Base-by-base conservation (phyloP, 2,888 invertebrate species). In the Acanthococcus lagerstroemiae region DNA sequence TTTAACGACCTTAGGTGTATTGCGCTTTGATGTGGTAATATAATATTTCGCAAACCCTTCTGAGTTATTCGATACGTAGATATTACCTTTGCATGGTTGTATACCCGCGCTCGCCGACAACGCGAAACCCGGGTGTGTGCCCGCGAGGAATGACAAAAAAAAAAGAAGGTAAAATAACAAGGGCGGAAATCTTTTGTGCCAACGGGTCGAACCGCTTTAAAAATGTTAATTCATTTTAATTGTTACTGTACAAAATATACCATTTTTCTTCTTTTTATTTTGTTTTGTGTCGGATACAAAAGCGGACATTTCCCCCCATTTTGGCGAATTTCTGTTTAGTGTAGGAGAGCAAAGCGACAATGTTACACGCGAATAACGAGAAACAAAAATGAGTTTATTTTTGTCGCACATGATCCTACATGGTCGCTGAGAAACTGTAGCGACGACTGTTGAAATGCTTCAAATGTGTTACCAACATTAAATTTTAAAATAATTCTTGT, bases 21-120 rank as follows among this genome's bases (percentile, higher is more conserved):
- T 56, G 56, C 56, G 56, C 56, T 56, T 56, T 56, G 56, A 56
- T 56, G 56, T 56, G 56, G 56, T 56, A 56, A 56, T 56, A 56
- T 30, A 56, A 56, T 56, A 56, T 56, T 56, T 56, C 56, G 56
- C 37, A 44, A 56, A 56, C 56, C 56, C 56, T 56, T 19, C 22
- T 15, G 46, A 45, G 46, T 45, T 45, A 45, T 45, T 45, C 46
- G 46, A 45, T 45, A 45, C 46, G 46, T 45, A 45, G 15, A 45
- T 19, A 45, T 45, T 45, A 45, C 46, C 46, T 45, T 45, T 45
- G 15, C 46, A 4, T 4, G 15, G 7, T 37, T 19, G 15, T 19
- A 45, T 45, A 17, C 46, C 37, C n/a, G n/a, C n/a, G n/a, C n/a
- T n/a, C n/a, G n/a, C n/a, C n/a, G n/a, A 45, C 46, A 15, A 4